Percentiles rank a stretch among this genome's conserved stretches.
These are phyloP conservation scores for Pterocles orientalis DNA, from an alignment of 2,113 vertebrate species.

Conservation along the genomic window DNA sequence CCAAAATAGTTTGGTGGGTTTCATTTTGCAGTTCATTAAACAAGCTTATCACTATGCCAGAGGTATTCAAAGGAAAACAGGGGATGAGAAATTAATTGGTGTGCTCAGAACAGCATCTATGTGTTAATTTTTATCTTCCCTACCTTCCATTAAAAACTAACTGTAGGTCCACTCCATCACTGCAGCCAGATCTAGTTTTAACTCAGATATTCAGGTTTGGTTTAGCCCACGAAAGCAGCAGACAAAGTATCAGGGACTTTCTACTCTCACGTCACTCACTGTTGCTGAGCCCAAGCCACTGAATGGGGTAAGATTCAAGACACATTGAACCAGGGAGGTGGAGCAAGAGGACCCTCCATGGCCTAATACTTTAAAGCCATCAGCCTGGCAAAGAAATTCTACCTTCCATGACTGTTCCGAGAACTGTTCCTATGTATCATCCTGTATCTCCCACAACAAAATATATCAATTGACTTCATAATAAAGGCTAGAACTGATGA, in stretches of 20 bases:
- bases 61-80: not conserved
- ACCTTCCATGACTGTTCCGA: not conserved
- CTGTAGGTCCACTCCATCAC: not conserved
- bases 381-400: not conserved
- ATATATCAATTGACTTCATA: not conserved
- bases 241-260: not conserved
- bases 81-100: not conserved
- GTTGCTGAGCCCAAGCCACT: not conserved
- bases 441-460: not conserved
- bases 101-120: not conserved
- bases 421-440: not conserved
- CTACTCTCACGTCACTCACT: fast-evolving
- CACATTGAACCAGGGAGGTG: not conserved
- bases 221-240: not conserved
- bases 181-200: not conserved
- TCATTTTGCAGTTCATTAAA: not conserved
- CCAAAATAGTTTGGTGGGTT: not conserved
- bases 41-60: not conserved
- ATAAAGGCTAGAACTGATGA: not conserved
- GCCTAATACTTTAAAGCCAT: not conserved
- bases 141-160: not conserved
- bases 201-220: not conserved
- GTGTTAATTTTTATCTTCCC: not conserved
- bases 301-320: not conserved
- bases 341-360: not conserved